These are phyloP conservation scores for Helleia helle DNA, from an alignment of 2,888 invertebrate genomes.

Conservation along the genomic window DNA sequence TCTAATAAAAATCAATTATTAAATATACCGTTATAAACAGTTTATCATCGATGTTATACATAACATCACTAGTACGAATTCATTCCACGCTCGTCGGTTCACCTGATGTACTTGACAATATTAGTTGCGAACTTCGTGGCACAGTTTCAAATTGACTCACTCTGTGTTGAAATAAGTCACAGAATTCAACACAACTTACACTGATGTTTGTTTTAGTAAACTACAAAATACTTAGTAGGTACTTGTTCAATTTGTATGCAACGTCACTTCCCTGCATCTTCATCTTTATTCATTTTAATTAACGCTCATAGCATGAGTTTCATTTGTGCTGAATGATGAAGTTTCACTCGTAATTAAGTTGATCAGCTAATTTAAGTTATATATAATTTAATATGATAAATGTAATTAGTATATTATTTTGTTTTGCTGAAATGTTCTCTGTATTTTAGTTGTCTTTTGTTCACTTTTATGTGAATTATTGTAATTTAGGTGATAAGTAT, in stretches of 20 bases:
- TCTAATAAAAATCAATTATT: no score
- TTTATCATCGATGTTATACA: background rate
- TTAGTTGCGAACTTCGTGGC: background rate
- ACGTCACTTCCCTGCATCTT: background rate
- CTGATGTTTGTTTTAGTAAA: background rate
- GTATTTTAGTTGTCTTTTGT: no score
- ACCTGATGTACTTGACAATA: slow-evolving; percentile 7
- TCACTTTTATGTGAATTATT: no score
- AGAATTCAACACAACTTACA: background rate
- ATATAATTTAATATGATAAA: no score
- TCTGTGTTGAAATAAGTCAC: background rate
- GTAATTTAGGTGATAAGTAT: no score
- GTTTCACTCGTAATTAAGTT: background rate
- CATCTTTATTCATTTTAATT: background rate
- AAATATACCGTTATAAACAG: background rate
- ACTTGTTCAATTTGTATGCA: slow-evolving; percentile 8
- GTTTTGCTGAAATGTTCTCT: no score
- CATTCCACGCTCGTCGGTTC: background rate
- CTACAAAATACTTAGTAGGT: slow-evolving; percentile 5
- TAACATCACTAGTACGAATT: background rate
- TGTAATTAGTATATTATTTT: no score
- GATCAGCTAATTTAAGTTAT: background rate
- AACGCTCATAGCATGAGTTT: background rate
- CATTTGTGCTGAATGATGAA: background rate
- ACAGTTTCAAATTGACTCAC: background rate